A percentile compares a stretch with the other conserved stretches of the same genome.
Evolutionary conservation across 2,888 invertebrate species (phyloP).

Genomic region (Plagodis dolabraria): DNA sequence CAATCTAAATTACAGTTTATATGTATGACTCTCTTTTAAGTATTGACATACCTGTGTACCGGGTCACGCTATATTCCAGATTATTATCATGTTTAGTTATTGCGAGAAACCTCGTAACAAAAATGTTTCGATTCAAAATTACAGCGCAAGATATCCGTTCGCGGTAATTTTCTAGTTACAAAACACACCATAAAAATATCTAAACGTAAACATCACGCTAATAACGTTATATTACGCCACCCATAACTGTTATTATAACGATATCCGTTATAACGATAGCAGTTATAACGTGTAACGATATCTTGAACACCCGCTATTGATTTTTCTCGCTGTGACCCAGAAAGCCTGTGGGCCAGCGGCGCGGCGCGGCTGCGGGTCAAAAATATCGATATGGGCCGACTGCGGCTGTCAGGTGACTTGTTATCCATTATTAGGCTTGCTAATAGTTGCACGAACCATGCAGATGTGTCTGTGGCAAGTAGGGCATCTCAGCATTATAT

Average conservation of each 20-base stretch:
- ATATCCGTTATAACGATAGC: slow-evolving; percentile 1
- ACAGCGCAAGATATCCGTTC: background rate
- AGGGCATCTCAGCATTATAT: no score
- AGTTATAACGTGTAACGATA: background rate
- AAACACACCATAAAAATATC: background rate
- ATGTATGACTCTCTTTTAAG: no score
- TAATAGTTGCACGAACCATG: no score
- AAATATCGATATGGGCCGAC: slow-evolving; percentile 6
- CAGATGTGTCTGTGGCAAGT: no score
- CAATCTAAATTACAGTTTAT: no score
- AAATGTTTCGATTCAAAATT: no score
- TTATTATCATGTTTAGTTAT: no score
- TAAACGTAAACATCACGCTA: background rate
- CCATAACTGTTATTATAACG: background rate
- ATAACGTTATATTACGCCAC: slow-evolving; percentile 7
- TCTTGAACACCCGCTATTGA: slow-evolving; percentile 19
- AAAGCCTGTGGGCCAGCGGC: slow-evolving; percentile 10
- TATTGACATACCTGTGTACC: no score
- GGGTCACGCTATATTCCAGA: no score
- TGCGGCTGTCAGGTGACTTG: slow-evolving; percentile 3
- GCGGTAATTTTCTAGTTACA: background rate
- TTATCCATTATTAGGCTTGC: background rate
- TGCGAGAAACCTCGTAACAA: no score
- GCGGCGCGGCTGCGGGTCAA: slow-evolving; percentile 12
- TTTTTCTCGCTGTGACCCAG: slow-evolving; percentile 23